Evolutionary conservation across 2,797 vertebrate species (phyloP), one percentile per base, ranked within the genome.

Genomic region (Vespertilio murinus): DNA sequence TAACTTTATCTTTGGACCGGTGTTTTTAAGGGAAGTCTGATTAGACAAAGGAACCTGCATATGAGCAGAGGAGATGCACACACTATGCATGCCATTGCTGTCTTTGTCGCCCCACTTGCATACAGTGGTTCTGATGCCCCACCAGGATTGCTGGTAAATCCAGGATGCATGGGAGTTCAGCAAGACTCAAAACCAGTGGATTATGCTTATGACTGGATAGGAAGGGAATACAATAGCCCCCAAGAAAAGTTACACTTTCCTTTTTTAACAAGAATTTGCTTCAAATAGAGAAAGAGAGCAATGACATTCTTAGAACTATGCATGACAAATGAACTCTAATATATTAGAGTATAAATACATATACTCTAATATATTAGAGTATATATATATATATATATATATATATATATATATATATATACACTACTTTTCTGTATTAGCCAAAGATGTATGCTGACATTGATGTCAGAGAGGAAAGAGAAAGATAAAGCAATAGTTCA

Each of bases 41-140:
- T 2, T 2, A 17, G 3, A 49, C 4, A 16, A 52, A 82, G 16
- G 14, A n/a, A 11, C 7, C 20, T 8, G 3, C 17, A 33, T 77
- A 45, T 84, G 54, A 94, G 3, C 6, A 17, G 11, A 75, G 23
- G 25, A 30, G 9, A 14, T 13, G 30, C 20, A 70, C 3, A 14
- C 0, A 17, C 1, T 18, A 2, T 33, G 2, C 70, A 2, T 38
- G 20, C 11, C 18, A 38, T 10, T n/a, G 2, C 16, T 1, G n/a
- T 73, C 59, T 81, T 69, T 49, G n/a, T 65, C 16, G n/a, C 5
- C 12, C 0, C 16, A 2, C 45, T 82, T 83, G 16, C 7, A 59
- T 49, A 2, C 1, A 40, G 33, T 56, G 8, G 20, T 70, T 88
- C 16, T 25, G 33, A 28, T 8, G 20, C 65, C 45, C 13, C 1